These are phyloP conservation scores for Augochlorella aurata DNA, from an alignment of 2,888 invertebrate species.

Conservation along the genomic window DNA sequence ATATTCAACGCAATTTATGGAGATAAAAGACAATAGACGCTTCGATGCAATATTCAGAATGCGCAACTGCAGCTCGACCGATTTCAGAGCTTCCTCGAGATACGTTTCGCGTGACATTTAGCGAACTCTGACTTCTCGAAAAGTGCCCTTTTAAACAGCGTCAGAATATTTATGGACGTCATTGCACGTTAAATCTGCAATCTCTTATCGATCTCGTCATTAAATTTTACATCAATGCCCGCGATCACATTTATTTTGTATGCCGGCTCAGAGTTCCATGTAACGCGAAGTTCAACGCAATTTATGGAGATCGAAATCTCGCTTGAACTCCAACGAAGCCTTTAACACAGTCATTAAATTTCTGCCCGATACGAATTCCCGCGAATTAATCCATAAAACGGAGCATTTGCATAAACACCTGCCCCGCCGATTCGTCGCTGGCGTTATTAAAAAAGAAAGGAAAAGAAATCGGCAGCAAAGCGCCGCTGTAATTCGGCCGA, in stretches of 20 bases:
- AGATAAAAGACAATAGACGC: background rate
- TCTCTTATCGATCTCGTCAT: background rate
- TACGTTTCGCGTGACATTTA: background rate
- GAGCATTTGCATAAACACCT: background rate
- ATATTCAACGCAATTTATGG: too few relatives aligned
- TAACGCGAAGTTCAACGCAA: background rate
- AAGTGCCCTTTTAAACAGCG: background rate
- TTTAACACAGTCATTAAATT: constrained; percentile 12
- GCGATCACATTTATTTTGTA: background rate
- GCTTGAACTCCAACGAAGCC: background rate
- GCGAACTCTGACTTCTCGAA: background rate
- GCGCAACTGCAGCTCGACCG: too few relatives aligned
- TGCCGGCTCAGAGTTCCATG: background rate
- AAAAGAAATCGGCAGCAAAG: background rate
- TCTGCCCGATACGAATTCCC: background rate
- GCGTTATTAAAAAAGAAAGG: background rate
- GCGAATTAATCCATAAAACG: background rate
- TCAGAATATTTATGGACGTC: background rate
- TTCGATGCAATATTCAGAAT: background rate
- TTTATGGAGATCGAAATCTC: background rate
- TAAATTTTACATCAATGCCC: background rate
- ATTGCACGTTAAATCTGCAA: background rate
- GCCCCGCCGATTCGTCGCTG: background rate
- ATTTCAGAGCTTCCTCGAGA: background rate
- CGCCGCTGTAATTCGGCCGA: background rate